Base-by-base conservation (phyloP, 2,888 invertebrate species). In the Chelonus formosanus region DNA sequence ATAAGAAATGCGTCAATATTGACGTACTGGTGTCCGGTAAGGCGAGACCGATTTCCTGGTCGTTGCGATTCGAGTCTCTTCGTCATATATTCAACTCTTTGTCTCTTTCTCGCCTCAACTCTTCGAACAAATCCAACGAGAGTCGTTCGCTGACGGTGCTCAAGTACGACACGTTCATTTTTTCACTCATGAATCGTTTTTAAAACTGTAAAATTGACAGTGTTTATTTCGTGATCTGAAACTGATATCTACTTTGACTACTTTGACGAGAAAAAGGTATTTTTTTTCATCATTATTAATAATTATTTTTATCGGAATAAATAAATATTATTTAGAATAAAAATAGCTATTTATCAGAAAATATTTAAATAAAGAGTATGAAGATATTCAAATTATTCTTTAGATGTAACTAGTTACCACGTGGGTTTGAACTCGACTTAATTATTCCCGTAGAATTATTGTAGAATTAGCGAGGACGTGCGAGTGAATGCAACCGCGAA, bases 1-100 rank as follows among this genome's bases (percentile, higher is more conserved):
- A 73, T 72, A 75, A 78, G 75, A 76, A 75, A 79, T 70, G 70
- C 74, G 80, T 78, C 77, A 81, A 81, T 80, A 81, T 81, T 81
- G 78, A 78, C 78, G 67, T 70, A 70, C 63, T 60, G 67, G 74
- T 71, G 76, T 78, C 76, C 76, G 76, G 79, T 78, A 78, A 80
- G 75, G 69, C 74, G 74, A 80, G 76, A 76, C 71, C 75, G 73
- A 75, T 78, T 80, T 78, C 77, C 73, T 70, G 73, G 70, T 71
- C 71, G 67, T 65, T 66, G 65, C 58, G 20, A 20, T 20, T 20
- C 69, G 57, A 57, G 54, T 57, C 61, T 62, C 61, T 54, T 59
- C 62, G 48, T 50, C 57, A 44, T 3, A 48, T 56, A 44, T 55
- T 36, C 34, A 31, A 34, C 8, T 44, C 34, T 10, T 48, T 43